Evolutionary conservation across 2,888 invertebrate species (phyloP), one percentile per base, ranked within the genome.

Genomic region (Fragum sueziense): DNA sequence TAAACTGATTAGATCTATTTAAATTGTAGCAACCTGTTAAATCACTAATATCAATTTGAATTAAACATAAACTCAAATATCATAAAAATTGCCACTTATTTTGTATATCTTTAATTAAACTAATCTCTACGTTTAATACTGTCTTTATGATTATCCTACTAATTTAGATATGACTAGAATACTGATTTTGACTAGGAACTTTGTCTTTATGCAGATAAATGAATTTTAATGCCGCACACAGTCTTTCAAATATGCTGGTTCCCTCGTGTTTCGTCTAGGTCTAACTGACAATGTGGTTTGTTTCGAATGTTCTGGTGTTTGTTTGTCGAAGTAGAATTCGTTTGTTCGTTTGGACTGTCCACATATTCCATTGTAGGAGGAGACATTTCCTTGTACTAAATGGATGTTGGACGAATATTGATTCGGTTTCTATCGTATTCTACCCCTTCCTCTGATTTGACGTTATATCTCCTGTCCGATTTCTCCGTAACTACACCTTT

Each of bases 351-450:
- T n/a, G n/a, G n/a, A n/a, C n/a, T n/a, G n/a, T n/a, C n/a, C n/a
- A n/a, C n/a, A n/a, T n/a, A n/a, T n/a, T n/a, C n/a, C n/a, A n/a
- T n/a, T n/a, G n/a, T n/a, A n/a, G n/a, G n/a, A 59, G 59, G 75
- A 59, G 71, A 71, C 14, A 9, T 34, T 33, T 71, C 79, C 25
- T 72, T 37, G 9, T 70, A 31, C 17, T 57, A 7, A 11, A 71
- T 54, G 14, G 20, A n/a, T 51, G 79, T 73, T 29, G 72, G 72
- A 69, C 79, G 34, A 14, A 80, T 59, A 22, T 80, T 69, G 37
- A 33, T 29, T 20, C 79, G 57, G 29, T 80, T 72, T 70, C 79
- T 37, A 69, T 37, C 51, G 68, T 80, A 76, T 17, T 17, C 4
- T 6, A 29, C 65, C 29, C 76, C 67, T n/a, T 76, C 65, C 22